Evolutionary conservation across 1,140 invertebrate genomes (phyloP).

Genomic region (Mercenaria mercenaria): DNA sequence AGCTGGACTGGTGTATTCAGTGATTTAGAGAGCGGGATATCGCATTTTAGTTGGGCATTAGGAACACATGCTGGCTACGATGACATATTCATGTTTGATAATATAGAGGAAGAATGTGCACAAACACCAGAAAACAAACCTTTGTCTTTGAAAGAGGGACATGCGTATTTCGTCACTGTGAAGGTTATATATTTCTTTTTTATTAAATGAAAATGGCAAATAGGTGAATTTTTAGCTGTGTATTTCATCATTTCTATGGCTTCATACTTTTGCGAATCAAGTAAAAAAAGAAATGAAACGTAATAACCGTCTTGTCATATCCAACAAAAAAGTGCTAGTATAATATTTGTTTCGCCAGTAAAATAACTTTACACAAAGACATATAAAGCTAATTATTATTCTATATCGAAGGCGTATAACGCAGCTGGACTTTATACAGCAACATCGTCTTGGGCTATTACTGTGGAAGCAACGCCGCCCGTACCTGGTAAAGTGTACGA

Average conservation of each 20-base stretch:
- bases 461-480: constrained; percentile 58
- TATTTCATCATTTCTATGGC: too few species aligned
- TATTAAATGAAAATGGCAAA: too few species aligned
- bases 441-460: constrained; percentile 42
- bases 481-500: constrained; percentile 66
- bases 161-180: constrained; percentile 73
- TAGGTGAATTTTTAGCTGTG: too few species aligned
- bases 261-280: too few species aligned
- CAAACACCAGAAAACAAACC: not conserved
- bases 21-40: constrained; percentile 73
- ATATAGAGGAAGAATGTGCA: constrained; percentile 58
- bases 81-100: constrained; percentile 65
- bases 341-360: too few species aligned
- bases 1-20: constrained; percentile 74
- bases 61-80: constrained; percentile 72
- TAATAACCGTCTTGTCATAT: too few species aligned
- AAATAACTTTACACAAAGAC: too few species aligned
- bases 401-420: constrained; percentile 63
- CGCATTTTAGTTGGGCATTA: constrained; percentile 66
- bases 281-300: too few species aligned
- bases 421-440: constrained; percentile 54
- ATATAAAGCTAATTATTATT: too few species aligned
- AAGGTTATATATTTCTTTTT: too few species aligned
- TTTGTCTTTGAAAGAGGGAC: constrained; percentile 65
- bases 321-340: too few species aligned